Conservation (phyloP, 92 coral and sea anemone species). For the Porites cylindrica region DNA sequence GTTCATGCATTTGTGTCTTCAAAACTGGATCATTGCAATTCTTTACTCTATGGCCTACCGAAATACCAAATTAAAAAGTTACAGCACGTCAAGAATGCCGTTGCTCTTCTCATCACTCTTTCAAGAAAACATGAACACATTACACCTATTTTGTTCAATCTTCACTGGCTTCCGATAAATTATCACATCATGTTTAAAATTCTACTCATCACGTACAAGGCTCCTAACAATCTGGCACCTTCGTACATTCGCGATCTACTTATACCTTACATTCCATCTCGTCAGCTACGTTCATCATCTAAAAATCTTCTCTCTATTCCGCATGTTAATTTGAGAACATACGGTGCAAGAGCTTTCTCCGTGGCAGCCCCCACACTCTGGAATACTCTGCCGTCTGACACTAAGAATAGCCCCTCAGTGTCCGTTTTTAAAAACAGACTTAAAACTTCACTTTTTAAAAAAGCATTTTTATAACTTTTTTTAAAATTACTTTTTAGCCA, state of each 20-base stretch:
- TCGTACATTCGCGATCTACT: no score
- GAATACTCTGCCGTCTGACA: no score
- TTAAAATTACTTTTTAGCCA: not conserved
- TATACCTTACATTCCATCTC: no score
- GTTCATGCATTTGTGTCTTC: not conserved
- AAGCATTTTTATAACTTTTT: not conserved
- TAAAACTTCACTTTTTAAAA: no score
- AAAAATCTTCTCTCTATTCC: no score
- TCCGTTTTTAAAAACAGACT: no score
- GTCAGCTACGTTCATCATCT: no score
- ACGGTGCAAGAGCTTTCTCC: no score
- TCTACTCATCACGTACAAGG: not conserved
- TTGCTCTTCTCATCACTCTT: not conserved
- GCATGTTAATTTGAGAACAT: no score
- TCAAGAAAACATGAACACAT: not conserved
- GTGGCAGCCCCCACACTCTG: no score
- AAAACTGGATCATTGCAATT: not conserved
- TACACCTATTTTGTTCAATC: not conserved
- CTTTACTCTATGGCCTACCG: not conserved
- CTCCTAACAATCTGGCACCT: no score
- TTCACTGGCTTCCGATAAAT: not conserved
- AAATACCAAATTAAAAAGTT: slow-evolving; percentile 9
- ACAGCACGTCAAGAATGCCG: slow-evolving; percentile 22
- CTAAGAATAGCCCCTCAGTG: no score
- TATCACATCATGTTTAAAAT: not conserved